Conservation (phyloP, 2,113 vertebrate species). For the Podocnemis expansa region DNA sequence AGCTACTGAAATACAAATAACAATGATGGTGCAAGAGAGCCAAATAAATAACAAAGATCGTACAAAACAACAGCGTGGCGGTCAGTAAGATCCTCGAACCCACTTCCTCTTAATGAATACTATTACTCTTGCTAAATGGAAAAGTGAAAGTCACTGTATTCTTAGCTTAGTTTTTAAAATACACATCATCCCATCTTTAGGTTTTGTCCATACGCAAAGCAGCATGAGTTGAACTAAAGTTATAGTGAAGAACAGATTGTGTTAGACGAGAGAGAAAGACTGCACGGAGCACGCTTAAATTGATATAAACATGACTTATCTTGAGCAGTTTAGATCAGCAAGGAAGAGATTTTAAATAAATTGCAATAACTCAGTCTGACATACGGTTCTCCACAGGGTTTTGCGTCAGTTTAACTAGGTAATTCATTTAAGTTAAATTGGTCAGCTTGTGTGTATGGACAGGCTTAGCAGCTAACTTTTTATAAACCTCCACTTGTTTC, state of each 20-base stretch:
- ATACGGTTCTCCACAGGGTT: conserved; percentile 34
- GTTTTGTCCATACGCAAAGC: not conserved
- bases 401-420: conserved; percentile 36
- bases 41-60: not conserved
- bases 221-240: conserved; percentile 34
- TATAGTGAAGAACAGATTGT: conserved; percentile 38
- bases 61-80: conserved; percentile 17
- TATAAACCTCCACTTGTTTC: conserved; percentile 22
- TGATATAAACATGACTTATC: conserved; percentile 52
- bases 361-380: conserved; percentile 42
- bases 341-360: conserved; percentile 51
- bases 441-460: not conserved
- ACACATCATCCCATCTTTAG: conserved; percentile 22
- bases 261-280: conserved; percentile 36
- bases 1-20: accelerated
- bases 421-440: conserved; percentile 10
- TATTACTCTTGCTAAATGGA: conserved; percentile 70
- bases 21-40: not conserved
- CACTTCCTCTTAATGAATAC: conserved; percentile 51
- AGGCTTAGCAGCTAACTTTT: conserved; percentile 14
- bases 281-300: not conserved
- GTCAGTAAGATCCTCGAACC: conserved; percentile 50
- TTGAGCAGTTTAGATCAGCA: not conserved
- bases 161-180: conserved; percentile 62
- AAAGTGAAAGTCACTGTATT: conserved; percentile 68